These are phyloP conservation scores for Microcebus tavaratra DNA, from an alignment of 2,113 vertebrate species.

Conservation along the genomic window DNA sequence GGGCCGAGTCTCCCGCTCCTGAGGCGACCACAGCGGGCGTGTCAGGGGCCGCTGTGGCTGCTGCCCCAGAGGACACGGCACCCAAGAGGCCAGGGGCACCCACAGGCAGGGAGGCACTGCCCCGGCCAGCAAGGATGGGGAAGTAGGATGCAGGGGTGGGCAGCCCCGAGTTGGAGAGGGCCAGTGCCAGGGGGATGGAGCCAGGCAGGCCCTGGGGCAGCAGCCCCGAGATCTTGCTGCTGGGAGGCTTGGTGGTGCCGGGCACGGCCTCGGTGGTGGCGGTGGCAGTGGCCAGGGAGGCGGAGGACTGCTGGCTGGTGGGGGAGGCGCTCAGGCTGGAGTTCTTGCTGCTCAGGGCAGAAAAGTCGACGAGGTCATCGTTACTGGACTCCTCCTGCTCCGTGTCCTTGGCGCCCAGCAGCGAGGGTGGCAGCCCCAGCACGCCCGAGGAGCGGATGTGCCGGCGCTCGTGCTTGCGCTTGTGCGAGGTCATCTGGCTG, in stretches of 20 bases:
- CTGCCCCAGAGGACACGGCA: slow-evolving; percentile 84
- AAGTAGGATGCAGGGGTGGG: slow-evolving; percentile 92
- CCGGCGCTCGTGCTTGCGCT: slow-evolving; percentile 97
- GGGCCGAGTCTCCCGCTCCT: slow-evolving; percentile 83
- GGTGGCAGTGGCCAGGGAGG: slow-evolving; percentile 88
- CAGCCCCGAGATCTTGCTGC: slow-evolving; percentile 92
- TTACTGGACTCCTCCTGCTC: slow-evolving; percentile 98
- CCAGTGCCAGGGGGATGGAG: slow-evolving; percentile 92
- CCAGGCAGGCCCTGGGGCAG: slow-evolving; percentile 94
- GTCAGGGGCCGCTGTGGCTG: slow-evolving; percentile 84
- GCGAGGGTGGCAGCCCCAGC: slow-evolving; percentile 91
- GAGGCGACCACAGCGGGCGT: slow-evolving; percentile 88
- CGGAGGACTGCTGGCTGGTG: slow-evolving; percentile 95
- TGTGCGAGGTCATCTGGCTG: slow-evolving; percentile 99
- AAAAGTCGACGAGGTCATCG: slow-evolving; percentile 98
- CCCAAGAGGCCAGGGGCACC: slow-evolving; percentile 89
- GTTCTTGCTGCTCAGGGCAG: slow-evolving; percentile 98
- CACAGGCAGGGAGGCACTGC: slow-evolving; percentile 89
- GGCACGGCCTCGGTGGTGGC: slow-evolving; percentile 85
- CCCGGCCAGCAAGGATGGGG: slow-evolving; percentile 91
- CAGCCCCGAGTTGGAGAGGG: slow-evolving; percentile 90
- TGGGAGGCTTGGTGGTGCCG: slow-evolving; percentile 87
- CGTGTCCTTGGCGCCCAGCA: slow-evolving; percentile 92
- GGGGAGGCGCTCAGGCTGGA: slow-evolving; percentile 99
- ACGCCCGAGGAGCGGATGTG: slow-evolving; percentile 94